Conservation (phyloP, 2,113 vertebrate genomes). For the Xerus inauris region DNA sequence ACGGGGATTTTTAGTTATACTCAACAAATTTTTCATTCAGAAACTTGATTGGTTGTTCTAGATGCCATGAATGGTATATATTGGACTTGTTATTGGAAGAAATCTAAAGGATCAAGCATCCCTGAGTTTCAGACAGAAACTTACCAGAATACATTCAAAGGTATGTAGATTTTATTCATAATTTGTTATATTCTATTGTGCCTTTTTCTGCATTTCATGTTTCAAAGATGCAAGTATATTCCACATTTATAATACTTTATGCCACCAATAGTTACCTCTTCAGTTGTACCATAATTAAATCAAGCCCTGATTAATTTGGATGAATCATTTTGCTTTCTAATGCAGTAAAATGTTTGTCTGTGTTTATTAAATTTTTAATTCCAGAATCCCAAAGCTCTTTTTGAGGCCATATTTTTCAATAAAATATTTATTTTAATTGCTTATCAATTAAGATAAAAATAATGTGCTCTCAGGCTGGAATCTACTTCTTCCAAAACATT, state of each 20-base stretch:
- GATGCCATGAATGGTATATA: slow-evolving; percentile 77
- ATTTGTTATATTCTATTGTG: neutral
- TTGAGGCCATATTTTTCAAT: neutral
- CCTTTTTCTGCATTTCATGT: slow-evolving; percentile 53
- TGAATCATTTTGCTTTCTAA: slow-evolving; percentile 38
- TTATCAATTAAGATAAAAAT: slow-evolving; percentile 47
- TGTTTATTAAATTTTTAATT: slow-evolving; percentile 37
- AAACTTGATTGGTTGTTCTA: slow-evolving; percentile 78
- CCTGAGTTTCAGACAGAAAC: slow-evolving; percentile 69
- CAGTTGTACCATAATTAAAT: slow-evolving; percentile 30
- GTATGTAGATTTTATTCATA: slow-evolving; percentile 74
- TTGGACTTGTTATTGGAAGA: slow-evolving; percentile 42
- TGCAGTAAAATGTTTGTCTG: neutral
- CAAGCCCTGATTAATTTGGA: slow-evolving; percentile 36
- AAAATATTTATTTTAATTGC: slow-evolving; percentile 60
- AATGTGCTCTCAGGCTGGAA: slow-evolving; percentile 26
- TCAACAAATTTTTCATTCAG: slow-evolving; percentile 71
- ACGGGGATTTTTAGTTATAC: slow-evolving; percentile 67
- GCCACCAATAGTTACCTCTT: slow-evolving; percentile 13
- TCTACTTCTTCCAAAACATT: slow-evolving; percentile 35
- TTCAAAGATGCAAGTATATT: slow-evolving; percentile 29
- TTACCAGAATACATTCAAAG: slow-evolving; percentile 68
- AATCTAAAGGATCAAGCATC: slow-evolving; percentile 66
- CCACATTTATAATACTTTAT: slow-evolving; percentile 12
- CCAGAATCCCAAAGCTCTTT: slow-evolving; percentile 14